These are phyloP conservation scores for Graptemys geographica DNA, from an alignment of 2,797 vertebrate species.

Conservation along the genomic window DNA sequence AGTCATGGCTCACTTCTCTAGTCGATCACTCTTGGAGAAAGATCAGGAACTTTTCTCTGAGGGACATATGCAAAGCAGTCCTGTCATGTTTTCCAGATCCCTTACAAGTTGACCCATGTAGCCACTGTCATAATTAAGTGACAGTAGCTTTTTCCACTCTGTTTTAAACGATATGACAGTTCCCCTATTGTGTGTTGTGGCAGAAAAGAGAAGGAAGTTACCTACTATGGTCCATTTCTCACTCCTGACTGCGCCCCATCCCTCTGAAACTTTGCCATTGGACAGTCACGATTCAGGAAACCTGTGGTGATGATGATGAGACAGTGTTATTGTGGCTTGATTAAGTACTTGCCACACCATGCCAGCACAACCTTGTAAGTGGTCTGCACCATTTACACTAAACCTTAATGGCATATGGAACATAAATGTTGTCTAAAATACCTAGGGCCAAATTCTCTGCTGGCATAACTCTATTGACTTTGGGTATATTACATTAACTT, in stretches of 20 bases:
- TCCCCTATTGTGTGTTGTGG: neutral
- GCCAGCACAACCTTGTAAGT: neutral
- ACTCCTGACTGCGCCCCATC: neutral
- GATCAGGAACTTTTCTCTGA: neutral
- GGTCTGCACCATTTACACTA: conserved; percentile 12
- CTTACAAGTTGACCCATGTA: rapidly evolving
- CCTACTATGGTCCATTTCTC: neutral
- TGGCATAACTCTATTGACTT: conserved; percentile 12
- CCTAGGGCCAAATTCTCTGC: conserved; percentile 19
- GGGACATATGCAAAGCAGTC: neutral
- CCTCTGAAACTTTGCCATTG: conserved; percentile 30
- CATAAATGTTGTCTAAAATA: neutral
- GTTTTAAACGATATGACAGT: neutral
- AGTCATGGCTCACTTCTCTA: neutral
- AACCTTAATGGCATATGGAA: conserved; percentile 38
- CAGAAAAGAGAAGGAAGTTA: neutral
- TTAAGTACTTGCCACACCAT: neutral
- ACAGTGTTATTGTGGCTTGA: conserved; percentile 12
- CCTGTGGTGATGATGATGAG: neutral
- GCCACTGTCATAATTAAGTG: neutral
- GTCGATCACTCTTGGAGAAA: neutral
- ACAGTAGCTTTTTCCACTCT: neutral
- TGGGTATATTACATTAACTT: conserved; percentile 25
- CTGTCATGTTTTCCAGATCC: neutral
- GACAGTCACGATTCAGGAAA: neutral